Base-by-base conservation (phyloP, 2,888 invertebrate species). In the Xestobium rufovillosum region DNA sequence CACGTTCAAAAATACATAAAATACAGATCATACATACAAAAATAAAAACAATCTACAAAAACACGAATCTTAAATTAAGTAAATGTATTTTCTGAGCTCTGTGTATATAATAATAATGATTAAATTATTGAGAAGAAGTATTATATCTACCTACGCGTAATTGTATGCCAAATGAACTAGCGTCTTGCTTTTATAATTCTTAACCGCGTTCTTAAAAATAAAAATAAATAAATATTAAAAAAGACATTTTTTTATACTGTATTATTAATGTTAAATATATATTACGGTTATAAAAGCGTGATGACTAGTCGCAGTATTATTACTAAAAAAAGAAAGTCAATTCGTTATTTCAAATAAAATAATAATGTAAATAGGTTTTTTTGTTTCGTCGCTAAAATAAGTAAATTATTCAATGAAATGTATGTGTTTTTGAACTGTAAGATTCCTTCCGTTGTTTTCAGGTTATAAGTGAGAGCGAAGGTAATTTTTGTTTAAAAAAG, bases 1-100 rank as follows among this genome's bases (percentile, higher is more conserved):
- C 66, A 66, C 67, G 65, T 67, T 66, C 67, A 67, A 67, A 66
- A 66, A 65, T 60, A 65, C 64, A 65, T 63, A 47, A 49, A 48
- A 42, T 42, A 53, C 53, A 44, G 39, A 29, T 8, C 23, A 54
- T 53, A 50, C 49, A 44, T 50, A 56, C 55, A 57, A 50, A 46
- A 46, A 52, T 50, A 47, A 40, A 38, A 42, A 42, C 45, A 47
- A 27, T 38, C 43, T 51, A 50, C 45, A 50, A 52, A 48, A 50
- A 15, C 23, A 33, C 26, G 47, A 52, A 52, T 42, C 43, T 50
- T 56, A 59, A 57, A 57, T 59, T 62, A 62, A 64, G 61, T 63
- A 62, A 62, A 63, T 65, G 64, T 65, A 64, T 55, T 65, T 65
- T 65, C 58, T 60, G 61, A 60, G 62, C 61, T 62, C 58, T 61